Evolutionary conservation across 2,797 vertebrate species (phyloP).

Genomic region (Steatocranus sp.): DNA sequence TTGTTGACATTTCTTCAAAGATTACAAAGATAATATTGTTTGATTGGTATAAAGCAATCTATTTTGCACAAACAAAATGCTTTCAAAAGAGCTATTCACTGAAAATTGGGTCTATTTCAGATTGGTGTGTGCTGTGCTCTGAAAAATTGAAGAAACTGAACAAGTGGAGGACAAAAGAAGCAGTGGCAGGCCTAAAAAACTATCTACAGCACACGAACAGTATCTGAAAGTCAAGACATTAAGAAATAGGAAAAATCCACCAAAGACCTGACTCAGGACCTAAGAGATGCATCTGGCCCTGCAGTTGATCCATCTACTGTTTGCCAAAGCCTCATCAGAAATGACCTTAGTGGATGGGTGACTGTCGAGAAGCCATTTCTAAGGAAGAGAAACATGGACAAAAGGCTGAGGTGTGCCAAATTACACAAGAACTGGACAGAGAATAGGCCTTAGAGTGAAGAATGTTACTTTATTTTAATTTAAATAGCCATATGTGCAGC

Average conservation of each 20-base stretch:
- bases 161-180: neutral
- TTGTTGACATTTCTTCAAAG: neutral
- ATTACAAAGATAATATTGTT: neutral
- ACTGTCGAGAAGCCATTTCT: neutral
- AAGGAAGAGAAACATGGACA: neutral
- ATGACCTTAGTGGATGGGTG: neutral
- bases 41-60: accelerated
- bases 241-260: neutral
- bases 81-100: neutral
- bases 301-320: neutral
- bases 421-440: neutral
- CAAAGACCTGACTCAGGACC: neutral
- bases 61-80: neutral
- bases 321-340: neutral
- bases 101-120: neutral
- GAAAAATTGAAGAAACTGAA: neutral
- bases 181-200: neutral
- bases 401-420: neutral
- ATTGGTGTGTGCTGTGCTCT: neutral
- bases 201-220: neutral
- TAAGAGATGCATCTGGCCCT: neutral
- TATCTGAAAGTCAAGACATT: neutral
- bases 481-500: neutral
- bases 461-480: neutral
- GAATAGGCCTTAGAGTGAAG: neutral